A percentile compares a stretch with the other conserved stretches of the same genome.
Evolutionary conservation across 2,888 invertebrate species (phyloP).

Genomic region (Allacma fusca): DNA sequence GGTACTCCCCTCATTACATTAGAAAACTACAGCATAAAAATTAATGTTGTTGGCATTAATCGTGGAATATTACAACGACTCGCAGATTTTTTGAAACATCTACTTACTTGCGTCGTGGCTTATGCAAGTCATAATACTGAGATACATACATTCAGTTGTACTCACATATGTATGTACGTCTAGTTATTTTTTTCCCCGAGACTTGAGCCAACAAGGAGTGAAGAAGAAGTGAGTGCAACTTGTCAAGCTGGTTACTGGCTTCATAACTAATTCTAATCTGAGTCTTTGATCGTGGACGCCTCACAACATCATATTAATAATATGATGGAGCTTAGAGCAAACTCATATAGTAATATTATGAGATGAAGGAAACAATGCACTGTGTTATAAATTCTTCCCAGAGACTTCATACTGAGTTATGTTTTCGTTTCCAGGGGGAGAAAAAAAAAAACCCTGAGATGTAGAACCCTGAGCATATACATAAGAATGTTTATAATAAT

Average conservation of each 20-base stretch:
- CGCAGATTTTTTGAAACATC: background rate
- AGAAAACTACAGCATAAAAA: background rate
- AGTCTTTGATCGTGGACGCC: conserved; percentile 42
- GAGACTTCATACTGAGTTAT: background rate
- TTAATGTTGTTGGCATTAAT: background rate
- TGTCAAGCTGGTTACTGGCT: conserved; percentile 34
- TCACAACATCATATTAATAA: background rate
- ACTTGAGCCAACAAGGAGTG: background rate
- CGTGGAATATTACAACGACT: too few species aligned
- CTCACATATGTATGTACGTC: too few species aligned
- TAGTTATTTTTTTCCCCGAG: too few species aligned
- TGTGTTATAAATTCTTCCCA: background rate
- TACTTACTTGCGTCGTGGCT: background rate
- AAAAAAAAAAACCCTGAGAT: background rate
- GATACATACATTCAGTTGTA: background rate
- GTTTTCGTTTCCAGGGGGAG: background rate
- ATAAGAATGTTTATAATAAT: background rate
- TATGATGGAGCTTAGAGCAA: background rate
- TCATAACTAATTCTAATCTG: conserved; percentile 49
- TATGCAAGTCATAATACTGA: background rate
- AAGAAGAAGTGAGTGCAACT: conserved; percentile 13
- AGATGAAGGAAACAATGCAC: too few species aligned
- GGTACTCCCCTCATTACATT: too few species aligned
- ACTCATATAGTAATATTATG: too few species aligned
- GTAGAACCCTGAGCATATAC: too few species aligned